Evolutionary conservation across 2,888 invertebrate species (phyloP), one percentile per base, ranked within the genome.

Genomic region (Noctua janthina): DNA sequence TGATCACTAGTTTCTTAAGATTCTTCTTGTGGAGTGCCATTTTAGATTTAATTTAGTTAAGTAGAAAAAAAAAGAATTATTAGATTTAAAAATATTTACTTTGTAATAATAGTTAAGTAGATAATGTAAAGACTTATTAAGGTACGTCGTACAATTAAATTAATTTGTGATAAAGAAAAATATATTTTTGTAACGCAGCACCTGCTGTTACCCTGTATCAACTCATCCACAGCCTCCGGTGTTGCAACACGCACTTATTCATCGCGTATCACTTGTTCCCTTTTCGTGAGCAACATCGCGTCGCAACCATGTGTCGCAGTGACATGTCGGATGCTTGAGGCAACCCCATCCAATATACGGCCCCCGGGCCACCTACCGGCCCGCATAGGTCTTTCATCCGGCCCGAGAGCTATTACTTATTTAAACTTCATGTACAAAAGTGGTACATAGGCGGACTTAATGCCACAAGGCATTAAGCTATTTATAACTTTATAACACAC

Each of bases 1-100:
- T 46, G 17, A 56, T 29, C 29, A 64, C 54, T 56, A 20, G 17
- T 56, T 64, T 56, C 20, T 10, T 54, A 73, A 64, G 39, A 82
- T 62, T 51, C 6, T 70, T 46, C n/a, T 66, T 15, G 0, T 46
- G 3, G 35, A 66, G 35, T 81, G 78, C 66, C 79, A 84, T 84
- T 70, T 67, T 66, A 83, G 49, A 56, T 83, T 69, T 69, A 83
- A 43, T n/a, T 70, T 64, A 56, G n/a, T 35, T 84, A 29, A n/a
- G 46, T 10, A 11, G 46, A 46, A 43, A 43, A 10, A 8, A 43
- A 8, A 43, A 43, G 43, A 8, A 43, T 39, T 39, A 4, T 39
- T 39, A 39, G 39, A 39, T 39, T 39, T 39, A 4, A 39, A 39
- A 39, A 39, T 39, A 39, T 39, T 39, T 39, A 39, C 39, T 39